A percentile compares a stretch with the other conserved stretches of the same genome.
Conservation (phyloP, 2,888 invertebrate genomes). For the Lasiommata megera region DNA sequence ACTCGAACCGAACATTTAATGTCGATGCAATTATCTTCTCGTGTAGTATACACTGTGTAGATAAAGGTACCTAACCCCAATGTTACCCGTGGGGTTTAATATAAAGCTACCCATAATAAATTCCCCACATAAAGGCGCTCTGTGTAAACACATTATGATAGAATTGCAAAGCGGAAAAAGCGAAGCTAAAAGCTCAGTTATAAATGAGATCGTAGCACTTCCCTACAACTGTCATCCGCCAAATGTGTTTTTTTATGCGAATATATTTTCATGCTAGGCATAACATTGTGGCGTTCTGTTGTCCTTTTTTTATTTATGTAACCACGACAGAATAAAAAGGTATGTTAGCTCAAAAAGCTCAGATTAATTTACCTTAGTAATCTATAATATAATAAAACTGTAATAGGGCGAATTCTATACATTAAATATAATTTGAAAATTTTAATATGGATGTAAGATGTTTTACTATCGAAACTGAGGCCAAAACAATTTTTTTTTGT, state of each 20-base stretch:
- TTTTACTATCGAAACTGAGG: too few species aligned
- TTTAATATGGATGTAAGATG: too few species aligned
- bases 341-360: too few species aligned
- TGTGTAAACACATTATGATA: constrained; percentile 22
- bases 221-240: constrained; percentile 13
- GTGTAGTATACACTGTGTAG: not conserved
- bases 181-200: constrained; percentile 15
- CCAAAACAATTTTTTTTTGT: too few species aligned
- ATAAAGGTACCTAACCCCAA: not conserved
- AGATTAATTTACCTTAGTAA: too few species aligned
- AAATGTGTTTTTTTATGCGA: constrained; percentile 10
- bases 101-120: constrained; percentile 11
- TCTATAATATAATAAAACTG: too few species aligned
- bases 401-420: too few species aligned
- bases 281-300: not conserved
- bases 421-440: too few species aligned
- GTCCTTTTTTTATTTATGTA: not conserved
- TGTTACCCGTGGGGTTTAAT: constrained; percentile 10
- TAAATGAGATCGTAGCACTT: constrained; percentile 14
- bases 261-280: constrained; percentile 7
- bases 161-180: constrained; percentile 21
- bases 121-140: constrained; percentile 16
- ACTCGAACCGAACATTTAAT: not conserved
- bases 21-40: constrained; percentile 1
- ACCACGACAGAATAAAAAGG: too few species aligned